Evolutionary conservation across 2,113 vertebrate species (phyloP).

Genomic region (Centropristis striata): DNA sequence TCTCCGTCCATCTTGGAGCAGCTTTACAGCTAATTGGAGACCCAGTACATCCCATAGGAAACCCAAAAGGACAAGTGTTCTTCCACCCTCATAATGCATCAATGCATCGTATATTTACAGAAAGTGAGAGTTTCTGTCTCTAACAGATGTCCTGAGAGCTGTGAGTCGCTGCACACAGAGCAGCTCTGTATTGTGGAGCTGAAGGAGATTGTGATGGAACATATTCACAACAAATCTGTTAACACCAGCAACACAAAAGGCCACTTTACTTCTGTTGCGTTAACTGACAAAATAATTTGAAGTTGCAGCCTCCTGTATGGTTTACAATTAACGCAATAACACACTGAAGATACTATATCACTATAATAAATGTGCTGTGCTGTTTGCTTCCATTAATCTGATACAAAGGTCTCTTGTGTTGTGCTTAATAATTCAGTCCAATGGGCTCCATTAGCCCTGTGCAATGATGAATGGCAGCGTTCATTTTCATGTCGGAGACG

Average conservation of each 20-base stretch:
- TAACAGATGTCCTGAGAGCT: slow-evolving; percentile 1
- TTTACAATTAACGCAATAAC: slow-evolving; percentile 49
- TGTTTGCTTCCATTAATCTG: slow-evolving; percentile 66
- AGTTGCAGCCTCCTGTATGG: slow-evolving; percentile 36
- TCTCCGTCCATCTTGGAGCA: slow-evolving; percentile 31
- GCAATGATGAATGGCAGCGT: slow-evolving; percentile 74
- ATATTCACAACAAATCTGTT: slow-evolving; percentile 27
- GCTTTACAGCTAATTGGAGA: slow-evolving; percentile 63
- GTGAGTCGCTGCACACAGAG: background rate
- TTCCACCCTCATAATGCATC: background rate
- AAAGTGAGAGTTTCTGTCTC: slow-evolving; percentile 14
- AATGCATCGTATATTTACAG: slow-evolving; percentile 19
- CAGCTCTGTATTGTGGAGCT: background rate
- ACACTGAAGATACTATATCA: slow-evolving; percentile 32
- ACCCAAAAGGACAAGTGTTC: slow-evolving; percentile 25
- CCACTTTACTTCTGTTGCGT: slow-evolving; percentile 30
- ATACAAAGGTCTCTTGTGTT: slow-evolving; percentile 79
- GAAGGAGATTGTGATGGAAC: slow-evolving; percentile 9
- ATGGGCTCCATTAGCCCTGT: slow-evolving; percentile 72
- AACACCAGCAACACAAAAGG: slow-evolving; percentile 36
- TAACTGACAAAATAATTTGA: slow-evolving; percentile 45
- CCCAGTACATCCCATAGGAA: slow-evolving; percentile 54
- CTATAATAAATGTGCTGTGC: slow-evolving; percentile 55
- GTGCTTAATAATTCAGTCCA: slow-evolving; percentile 77
- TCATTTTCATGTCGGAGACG: slow-evolving; percentile 72